These are phyloP conservation scores for Cisticola juncidis DNA, from an alignment of 2,113 vertebrate genomes.

Conservation along the genomic window DNA sequence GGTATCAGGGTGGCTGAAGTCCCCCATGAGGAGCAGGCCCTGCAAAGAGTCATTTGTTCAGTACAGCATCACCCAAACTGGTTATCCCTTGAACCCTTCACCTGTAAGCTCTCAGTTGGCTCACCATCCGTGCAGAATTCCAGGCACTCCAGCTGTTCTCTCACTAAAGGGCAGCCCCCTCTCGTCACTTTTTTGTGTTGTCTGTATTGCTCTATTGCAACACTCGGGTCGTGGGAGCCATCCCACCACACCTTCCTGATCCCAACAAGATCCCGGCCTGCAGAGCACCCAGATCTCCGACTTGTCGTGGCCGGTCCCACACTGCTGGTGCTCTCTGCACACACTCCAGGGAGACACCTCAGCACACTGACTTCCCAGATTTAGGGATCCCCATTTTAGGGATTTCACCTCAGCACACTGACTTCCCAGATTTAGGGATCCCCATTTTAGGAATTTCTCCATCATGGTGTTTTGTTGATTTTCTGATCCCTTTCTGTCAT, in stretches of 20 bases:
- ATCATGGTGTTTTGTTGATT: background rate
- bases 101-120: rapidly evolving
- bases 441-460: background rate
- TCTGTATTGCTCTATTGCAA: background rate
- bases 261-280: background rate
- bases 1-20: background rate
- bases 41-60: background rate
- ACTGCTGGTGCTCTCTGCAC: background rate
- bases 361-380: background rate
- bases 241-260: background rate
- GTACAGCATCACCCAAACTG: background rate
- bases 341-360: background rate
- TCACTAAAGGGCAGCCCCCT: background rate
- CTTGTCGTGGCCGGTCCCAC: rapidly evolving
- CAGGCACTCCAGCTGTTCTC: background rate
- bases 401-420: background rate
- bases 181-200: background rate
- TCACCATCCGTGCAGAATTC: background rate
- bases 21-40: background rate
- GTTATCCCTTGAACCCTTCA: background rate
- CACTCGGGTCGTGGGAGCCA: rapidly evolving
- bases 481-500: background rate
- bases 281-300: background rate
- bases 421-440: background rate
- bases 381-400: background rate